Evolutionary conservation across 2,888 invertebrate species (phyloP).

Genomic region (Catocala nupta): DNA sequence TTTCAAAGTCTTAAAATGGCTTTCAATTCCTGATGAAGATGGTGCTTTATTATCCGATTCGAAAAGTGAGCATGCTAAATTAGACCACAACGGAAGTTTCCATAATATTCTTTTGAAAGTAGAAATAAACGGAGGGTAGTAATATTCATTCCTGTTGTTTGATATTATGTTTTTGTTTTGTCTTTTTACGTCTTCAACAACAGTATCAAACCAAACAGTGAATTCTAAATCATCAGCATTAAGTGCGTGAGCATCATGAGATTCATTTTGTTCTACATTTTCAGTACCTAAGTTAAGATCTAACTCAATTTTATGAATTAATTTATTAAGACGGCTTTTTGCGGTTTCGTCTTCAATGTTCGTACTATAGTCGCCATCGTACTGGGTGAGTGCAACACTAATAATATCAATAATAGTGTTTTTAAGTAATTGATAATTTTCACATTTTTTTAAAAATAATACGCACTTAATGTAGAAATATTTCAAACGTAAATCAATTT

Average conservation of each 20-base stretch:
- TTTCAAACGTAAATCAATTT: neutral
- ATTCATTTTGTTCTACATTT: too few species aligned
- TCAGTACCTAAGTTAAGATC: too few species aligned
- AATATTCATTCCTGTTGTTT: neutral
- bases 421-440: neutral
- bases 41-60: neutral
- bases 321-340: too few species aligned
- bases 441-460: neutral
- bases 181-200: neutral
- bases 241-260: too few species aligned
- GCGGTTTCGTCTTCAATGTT: too few species aligned
- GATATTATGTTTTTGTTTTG: neutral
- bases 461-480: conserved; percentile 2
- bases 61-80: neutral
- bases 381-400: neutral
- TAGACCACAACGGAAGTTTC: conserved; percentile 1
- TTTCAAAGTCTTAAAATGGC: neutral
- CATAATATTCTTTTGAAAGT: neutral
- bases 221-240: neutral
- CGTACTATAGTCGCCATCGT: neutral
- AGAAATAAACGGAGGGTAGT: neutral
- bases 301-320: too few species aligned
- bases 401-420: neutral
- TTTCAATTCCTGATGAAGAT: neutral
- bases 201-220: neutral